phyloP scores from a whole-genome alignment of 2,888 invertebrate genomes.

The Halocaridina rubra region DNA sequence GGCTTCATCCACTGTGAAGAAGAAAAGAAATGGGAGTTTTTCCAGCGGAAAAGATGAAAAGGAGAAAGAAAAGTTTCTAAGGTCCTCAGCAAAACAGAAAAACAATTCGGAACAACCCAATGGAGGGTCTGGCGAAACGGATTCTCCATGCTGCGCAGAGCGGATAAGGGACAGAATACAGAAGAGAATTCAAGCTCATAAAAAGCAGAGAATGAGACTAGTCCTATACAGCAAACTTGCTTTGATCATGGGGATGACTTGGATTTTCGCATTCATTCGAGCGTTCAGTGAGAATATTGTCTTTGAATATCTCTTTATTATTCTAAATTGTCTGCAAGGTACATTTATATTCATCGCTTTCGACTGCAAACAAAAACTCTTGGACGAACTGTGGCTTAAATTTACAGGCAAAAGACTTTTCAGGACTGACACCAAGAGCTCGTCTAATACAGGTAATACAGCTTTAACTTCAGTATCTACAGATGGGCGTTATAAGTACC shows the following conservation, averaged over 20 bases:
- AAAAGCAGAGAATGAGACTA: slow-evolving; percentile 64
- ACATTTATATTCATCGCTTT: slow-evolving; percentile 69
- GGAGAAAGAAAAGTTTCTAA: slow-evolving; percentile 13
- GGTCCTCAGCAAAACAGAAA: background rate
- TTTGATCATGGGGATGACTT: slow-evolving; percentile 70
- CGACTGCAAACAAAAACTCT: slow-evolving; percentile 67
- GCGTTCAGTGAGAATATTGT: slow-evolving; percentile 61
- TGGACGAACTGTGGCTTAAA: slow-evolving; percentile 65
- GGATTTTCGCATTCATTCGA: slow-evolving; percentile 69
- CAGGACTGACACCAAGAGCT: background rate
- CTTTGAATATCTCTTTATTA: slow-evolving; percentile 70
- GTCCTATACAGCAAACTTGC: slow-evolving; percentile 68
- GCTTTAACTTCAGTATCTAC: background rate
- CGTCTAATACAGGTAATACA: background rate
- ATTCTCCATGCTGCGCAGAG: slow-evolving; percentile 8
- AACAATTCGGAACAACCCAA: background rate
- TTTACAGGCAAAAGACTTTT: background rate
- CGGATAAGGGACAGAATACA: slow-evolving; percentile 47
- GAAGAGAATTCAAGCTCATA: slow-evolving; percentile 24
- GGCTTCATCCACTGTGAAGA: slow-evolving; percentile 42
- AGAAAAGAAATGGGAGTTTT: background rate
- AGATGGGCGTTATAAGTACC: slow-evolving; percentile 2
- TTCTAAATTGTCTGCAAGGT: slow-evolving; percentile 70
- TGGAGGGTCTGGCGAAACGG: background rate
- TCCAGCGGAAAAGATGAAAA: background rate